A percentile compares a stretch with the other conserved stretches of the same genome.
phyloP scores from a whole-genome alignment of 1,140 invertebrate species.

The Platyura marginata region DNA sequence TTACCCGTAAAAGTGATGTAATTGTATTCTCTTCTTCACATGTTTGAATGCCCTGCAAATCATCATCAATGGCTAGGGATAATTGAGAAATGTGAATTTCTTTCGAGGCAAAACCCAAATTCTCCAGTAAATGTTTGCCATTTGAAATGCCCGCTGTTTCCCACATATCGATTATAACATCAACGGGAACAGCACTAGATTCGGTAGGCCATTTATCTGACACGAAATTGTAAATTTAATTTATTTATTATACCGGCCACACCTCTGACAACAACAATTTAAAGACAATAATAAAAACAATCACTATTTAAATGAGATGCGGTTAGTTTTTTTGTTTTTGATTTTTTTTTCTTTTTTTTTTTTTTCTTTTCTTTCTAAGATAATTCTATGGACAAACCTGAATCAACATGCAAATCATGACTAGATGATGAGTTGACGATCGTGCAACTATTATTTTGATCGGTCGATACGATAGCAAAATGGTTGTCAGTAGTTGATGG shows the following conservation, averaged over 20 bases:
- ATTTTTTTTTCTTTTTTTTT: too few species aligned
- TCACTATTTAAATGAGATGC: too few species aligned
- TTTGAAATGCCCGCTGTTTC: constrained; percentile 45
- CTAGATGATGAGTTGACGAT: not conserved
- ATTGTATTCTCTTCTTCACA: constrained; percentile 9
- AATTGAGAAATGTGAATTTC: constrained; percentile 48
- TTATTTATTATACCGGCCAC: too few species aligned
- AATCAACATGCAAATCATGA: constrained; percentile 6
- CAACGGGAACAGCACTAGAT: constrained; percentile 16
- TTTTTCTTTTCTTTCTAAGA: too few species aligned
- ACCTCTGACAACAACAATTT: too few species aligned
- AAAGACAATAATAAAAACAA: too few species aligned
- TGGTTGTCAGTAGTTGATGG: too few species aligned
- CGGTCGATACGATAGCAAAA: too few species aligned
- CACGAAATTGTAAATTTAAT: too few species aligned
- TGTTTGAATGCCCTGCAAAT: constrained; percentile 22
- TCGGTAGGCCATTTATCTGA: not conserved
- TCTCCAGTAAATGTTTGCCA: constrained; percentile 37
- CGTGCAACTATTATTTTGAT: not conserved
- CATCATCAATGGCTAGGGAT: constrained; percentile 53
- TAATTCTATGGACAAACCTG: constrained; percentile 22
- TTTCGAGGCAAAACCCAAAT: constrained; percentile 44
- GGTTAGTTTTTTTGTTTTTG: too few species aligned
- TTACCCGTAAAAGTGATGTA: constrained; percentile 9
- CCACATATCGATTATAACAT: constrained; percentile 49